Conservation (phyloP, 2,797 vertebrate genomes). For the Pseudochaenichthys georgianus region DNA sequence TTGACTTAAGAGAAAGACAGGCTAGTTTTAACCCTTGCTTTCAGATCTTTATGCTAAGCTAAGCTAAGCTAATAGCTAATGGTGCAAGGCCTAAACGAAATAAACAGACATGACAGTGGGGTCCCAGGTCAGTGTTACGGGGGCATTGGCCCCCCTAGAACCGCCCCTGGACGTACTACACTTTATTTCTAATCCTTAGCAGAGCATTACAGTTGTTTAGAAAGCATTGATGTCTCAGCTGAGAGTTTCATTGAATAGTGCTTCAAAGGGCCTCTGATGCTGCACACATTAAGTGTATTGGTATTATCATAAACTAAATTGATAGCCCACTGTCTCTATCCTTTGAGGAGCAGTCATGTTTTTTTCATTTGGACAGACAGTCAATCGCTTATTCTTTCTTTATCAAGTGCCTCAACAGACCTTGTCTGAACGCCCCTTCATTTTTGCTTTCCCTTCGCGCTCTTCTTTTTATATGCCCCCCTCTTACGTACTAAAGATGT, state of each 20-base stretch:
- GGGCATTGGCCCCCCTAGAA: too few relatives aligned
- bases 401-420: conserved; percentile 2
- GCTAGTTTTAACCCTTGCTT: not conserved
- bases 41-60: conserved; percentile 5
- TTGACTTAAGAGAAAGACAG: not conserved
- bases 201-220: conserved; percentile 21
- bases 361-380: conserved; percentile 32
- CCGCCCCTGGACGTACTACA: not conserved
- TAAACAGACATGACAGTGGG: not conserved
- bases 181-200: not conserved
- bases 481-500: not conserved
- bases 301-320: conserved; percentile 45
- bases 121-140: too few relatives aligned
- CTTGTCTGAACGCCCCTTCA: conserved; percentile 1
- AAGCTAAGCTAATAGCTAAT: not conserved
- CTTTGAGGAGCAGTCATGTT: conserved; percentile 19
- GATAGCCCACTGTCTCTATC: conserved; percentile 29
- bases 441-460: conserved; percentile 15
- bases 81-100: not conserved
- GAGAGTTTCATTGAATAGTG: conserved; percentile 29
- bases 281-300: conserved; percentile 22
- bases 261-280: conserved; percentile 17
- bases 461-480: conserved; percentile 1
- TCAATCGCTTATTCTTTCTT: conserved; percentile 10
- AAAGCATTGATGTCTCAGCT: conserved; percentile 5